A percentile compares a stretch with the other conserved stretches of the same genome.
phyloP scores from a whole-genome alignment of 2,797 vertebrate genomes.

The Tokudaia tokunoshimensis region DNA sequence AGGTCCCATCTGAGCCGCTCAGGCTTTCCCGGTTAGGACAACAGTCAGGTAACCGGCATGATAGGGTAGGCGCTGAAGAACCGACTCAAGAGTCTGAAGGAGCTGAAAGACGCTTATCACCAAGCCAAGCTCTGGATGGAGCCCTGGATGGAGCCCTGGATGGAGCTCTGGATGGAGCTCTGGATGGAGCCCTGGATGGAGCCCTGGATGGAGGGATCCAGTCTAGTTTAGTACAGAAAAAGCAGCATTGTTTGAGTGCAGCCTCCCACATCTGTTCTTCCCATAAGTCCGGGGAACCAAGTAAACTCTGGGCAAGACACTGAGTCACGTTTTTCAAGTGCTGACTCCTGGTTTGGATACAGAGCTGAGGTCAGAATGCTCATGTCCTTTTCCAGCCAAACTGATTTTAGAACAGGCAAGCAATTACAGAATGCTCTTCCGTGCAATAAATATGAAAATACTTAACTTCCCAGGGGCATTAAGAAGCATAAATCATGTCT shows the following conservation, averaged over 20 bases:
- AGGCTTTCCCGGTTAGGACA: neutral
- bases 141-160: no score
- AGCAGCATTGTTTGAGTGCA: slow-evolving; percentile 55
- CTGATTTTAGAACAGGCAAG: slow-evolving; percentile 77
- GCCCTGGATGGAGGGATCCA: slow-evolving; percentile 12
- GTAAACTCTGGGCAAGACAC: slow-evolving; percentile 66
- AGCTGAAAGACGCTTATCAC: slow-evolving; percentile 36
- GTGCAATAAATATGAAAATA: slow-evolving; percentile 83
- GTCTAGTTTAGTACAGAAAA: slow-evolving; percentile 67
- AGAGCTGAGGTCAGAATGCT: slow-evolving; percentile 79
- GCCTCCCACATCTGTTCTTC: slow-evolving; percentile 74
- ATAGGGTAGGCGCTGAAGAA: neutral
- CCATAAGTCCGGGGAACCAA: slow-evolving; percentile 52
- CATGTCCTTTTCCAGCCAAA: slow-evolving; percentile 76
- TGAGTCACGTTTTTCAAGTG: slow-evolving; percentile 79
- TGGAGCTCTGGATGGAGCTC: no score
- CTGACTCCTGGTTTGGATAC: slow-evolving; percentile 77
- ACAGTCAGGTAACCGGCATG: neutral
- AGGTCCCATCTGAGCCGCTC: neutral
- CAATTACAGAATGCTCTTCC: slow-evolving; percentile 78
- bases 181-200: no score
- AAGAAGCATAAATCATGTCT: slow-evolving; percentile 82
- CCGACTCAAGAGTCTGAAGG: neutral
- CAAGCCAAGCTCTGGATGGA: neutral
- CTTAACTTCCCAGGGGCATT: slow-evolving; percentile 72